phyloP scores from a whole-genome alignment of 1,140 invertebrate genomes.

The Bombus impatiens region DNA sequence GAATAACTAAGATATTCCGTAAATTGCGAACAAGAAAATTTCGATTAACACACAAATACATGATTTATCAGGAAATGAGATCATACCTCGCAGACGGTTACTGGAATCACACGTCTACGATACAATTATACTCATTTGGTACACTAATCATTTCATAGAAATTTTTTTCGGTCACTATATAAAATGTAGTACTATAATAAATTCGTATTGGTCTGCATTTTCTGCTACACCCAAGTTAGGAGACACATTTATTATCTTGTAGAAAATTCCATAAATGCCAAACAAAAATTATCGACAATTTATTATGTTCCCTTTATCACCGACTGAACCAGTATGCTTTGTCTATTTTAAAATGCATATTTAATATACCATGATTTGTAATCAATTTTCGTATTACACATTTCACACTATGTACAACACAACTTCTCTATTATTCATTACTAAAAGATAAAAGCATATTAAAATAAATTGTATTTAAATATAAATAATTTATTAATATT shows the following conservation, averaged over 20 bases:
- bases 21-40: slow-evolving; percentile 2
- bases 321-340: slow-evolving; percentile 1
- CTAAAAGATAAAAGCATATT: too few species aligned
- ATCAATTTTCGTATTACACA: too few species aligned
- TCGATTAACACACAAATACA: neutral
- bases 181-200: slow-evolving; percentile 3
- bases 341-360: too few species aligned
- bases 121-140: slow-evolving; percentile 3
- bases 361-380: too few species aligned
- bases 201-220: slow-evolving; percentile 1
- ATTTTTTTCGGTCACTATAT: neutral
- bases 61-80: slow-evolving; percentile 47
- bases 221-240: neutral
- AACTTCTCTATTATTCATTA: too few species aligned
- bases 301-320: slow-evolving; percentile 12
- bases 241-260: neutral
- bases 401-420: too few species aligned
- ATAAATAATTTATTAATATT: too few species aligned
- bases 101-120: slow-evolving; percentile 10
- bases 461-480: too few species aligned
- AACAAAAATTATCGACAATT: slow-evolving; percentile 31
- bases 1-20: neutral
- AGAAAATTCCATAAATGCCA: slow-evolving; percentile 2
- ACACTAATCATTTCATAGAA: slow-evolving; percentile 1
- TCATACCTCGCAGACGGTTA: slow-evolving; percentile 38